A percentile compares a stretch with the other conserved stretches of the same genome.
These are phyloP conservation scores for Cydia amplana DNA, from an alignment of 1,140 invertebrate species.

Conservation along the genomic window DNA sequence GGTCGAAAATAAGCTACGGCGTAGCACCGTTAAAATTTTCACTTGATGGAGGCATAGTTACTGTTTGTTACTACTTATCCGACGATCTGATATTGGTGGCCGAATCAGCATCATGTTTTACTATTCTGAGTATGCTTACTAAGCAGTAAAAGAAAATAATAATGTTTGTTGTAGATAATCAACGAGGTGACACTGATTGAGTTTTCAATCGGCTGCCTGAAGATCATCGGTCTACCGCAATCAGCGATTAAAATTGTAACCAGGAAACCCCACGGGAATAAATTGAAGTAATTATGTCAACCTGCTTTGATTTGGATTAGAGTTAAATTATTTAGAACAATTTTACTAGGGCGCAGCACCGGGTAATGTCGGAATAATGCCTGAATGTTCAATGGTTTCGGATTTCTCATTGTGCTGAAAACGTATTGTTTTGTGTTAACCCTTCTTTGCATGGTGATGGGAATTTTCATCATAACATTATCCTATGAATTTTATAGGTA, in stretches of 20 bases:
- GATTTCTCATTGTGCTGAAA: too few relatives aligned
- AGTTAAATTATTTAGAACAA: not conserved
- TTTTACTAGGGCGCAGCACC: not conserved
- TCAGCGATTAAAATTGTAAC: slow-evolving; percentile 23
- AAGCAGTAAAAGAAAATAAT: not conserved
- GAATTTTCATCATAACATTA: too few relatives aligned
- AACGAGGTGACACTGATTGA: slow-evolving; percentile 14
- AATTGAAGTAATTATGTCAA: slow-evolving; percentile 15
- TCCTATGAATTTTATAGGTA: too few relatives aligned
- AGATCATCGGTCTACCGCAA: slow-evolving; percentile 30
- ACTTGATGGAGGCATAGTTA: too few relatives aligned
- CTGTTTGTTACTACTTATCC: too few relatives aligned
- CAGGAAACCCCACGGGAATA: not conserved
- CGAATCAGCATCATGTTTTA: not conserved
- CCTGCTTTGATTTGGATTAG: not conserved
- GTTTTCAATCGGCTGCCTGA: slow-evolving; percentile 23
- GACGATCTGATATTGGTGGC: too few relatives aligned
- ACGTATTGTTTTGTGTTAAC: too few relatives aligned
- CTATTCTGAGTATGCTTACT: not conserved
- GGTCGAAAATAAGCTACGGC: too few relatives aligned
- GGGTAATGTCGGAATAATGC: not conserved
- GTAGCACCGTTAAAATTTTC: too few relatives aligned
- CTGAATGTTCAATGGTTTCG: too few relatives aligned
- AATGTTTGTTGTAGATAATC: slow-evolving; percentile 23
- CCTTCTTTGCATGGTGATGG: too few relatives aligned